Evolutionary conservation across 2,888 invertebrate species (phyloP).

Genomic region (Machimus atricapillus): DNA sequence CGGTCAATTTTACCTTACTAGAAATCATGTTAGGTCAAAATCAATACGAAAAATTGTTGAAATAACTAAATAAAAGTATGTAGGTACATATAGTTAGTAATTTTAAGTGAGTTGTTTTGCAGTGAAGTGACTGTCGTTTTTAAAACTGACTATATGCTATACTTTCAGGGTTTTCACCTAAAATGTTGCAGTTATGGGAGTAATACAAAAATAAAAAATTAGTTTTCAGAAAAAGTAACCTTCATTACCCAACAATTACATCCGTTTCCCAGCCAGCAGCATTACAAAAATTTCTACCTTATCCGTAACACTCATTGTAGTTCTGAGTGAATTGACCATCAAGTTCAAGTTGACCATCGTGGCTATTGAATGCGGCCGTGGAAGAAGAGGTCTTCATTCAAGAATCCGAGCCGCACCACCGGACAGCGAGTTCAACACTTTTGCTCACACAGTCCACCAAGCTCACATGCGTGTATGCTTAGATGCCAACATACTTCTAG

Average conservation of each 20-base stretch:
- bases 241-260: conserved; percentile 8
- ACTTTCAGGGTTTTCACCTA: neutral
- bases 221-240: neutral
- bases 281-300: neutral
- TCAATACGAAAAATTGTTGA: too few relatives aligned
- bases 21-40: too few relatives aligned
- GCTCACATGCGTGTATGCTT: neutral
- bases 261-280: neutral
- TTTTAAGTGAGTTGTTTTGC: too few relatives aligned
- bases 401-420: neutral
- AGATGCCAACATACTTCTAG: neutral
- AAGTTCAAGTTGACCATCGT: neutral
- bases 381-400: conserved; percentile 19
- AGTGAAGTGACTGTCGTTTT: too few relatives aligned
- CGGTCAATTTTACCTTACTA: too few relatives aligned
- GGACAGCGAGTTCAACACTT: conserved; percentile 1
- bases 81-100: too few relatives aligned
- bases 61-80: too few relatives aligned
- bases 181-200: too few relatives aligned
- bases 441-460: neutral
- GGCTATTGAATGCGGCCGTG: neutral
- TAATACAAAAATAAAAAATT: neutral
- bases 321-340: neutral
- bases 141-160: neutral
- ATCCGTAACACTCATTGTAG: neutral